A percentile compares a stretch with the other conserved stretches of the same genome.
phyloP scores from a whole-genome alignment of 2,113 vertebrate genomes.

The Myrmecobius fasciatus region DNA sequence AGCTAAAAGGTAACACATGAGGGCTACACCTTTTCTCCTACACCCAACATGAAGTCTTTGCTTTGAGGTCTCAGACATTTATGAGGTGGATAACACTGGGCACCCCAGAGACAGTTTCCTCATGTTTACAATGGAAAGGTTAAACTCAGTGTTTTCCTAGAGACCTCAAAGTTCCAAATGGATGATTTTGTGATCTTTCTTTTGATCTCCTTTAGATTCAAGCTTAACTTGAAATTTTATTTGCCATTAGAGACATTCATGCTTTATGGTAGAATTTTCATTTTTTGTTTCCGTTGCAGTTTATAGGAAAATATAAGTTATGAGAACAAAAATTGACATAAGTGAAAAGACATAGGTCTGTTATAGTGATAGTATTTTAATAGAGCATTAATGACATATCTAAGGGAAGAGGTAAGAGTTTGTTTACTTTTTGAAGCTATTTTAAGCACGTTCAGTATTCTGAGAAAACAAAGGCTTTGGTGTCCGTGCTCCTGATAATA shows the following conservation, averaged over 20 bases:
- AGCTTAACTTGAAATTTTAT: background rate
- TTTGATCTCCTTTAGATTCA: background rate
- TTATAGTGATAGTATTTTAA: slow-evolving; percentile 67
- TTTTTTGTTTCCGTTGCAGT: slow-evolving; percentile 24
- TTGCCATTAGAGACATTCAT: slow-evolving; percentile 32
- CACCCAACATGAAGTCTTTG: background rate
- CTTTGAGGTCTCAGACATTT: background rate
- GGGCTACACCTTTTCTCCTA: slow-evolving; percentile 23
- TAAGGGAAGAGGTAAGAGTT: slow-evolving; percentile 66
- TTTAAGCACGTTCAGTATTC: slow-evolving; percentile 72
- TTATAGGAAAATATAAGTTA: slow-evolving; percentile 23
- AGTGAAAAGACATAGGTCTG: slow-evolving; percentile 48
- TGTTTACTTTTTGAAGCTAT: slow-evolving; percentile 68
- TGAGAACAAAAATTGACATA: slow-evolving; percentile 14
- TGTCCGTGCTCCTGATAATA: slow-evolving; percentile 77
- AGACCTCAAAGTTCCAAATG: background rate
- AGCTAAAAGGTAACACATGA: background rate
- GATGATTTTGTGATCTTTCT: background rate
- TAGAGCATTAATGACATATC: slow-evolving; percentile 53
- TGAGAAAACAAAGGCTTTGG: slow-evolving; percentile 79
- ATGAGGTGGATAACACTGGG: background rate
- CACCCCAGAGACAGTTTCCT: background rate
- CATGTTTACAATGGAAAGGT: background rate
- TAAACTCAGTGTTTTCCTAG: background rate
- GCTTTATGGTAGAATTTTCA: slow-evolving; percentile 13